phyloP scores from a whole-genome alignment of 2,888 invertebrate species.

The Stenichneumon culpator region DNA sequence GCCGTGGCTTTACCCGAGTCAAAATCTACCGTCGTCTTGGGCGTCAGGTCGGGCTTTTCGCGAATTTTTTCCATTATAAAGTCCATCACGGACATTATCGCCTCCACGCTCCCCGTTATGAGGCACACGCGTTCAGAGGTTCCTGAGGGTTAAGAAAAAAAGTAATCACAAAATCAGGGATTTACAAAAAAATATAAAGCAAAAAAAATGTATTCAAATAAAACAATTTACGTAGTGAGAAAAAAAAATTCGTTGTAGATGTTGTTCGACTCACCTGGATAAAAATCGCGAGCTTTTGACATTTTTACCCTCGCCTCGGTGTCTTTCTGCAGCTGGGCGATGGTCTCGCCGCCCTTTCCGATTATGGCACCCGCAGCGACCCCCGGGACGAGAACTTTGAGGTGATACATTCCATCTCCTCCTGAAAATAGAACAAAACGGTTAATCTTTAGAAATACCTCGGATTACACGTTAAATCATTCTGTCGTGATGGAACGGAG shows the following conservation, averaged over 20 bases:
- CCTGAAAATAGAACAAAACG: conserved; percentile 85
- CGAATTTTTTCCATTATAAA: conserved; percentile 98
- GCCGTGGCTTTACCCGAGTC: conserved; percentile 93
- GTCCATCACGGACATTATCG: conserved; percentile 96
- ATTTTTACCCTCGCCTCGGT: conserved; percentile 99
- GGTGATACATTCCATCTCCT: conserved; percentile 96
- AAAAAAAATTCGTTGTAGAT: neutral
- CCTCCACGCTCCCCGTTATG: conserved; percentile 96
- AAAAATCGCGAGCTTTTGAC: conserved; percentile 99
- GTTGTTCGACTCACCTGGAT: conserved; percentile 92
- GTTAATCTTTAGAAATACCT: neutral
- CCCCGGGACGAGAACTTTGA: conserved; percentile 98
- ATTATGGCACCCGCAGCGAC: conserved; percentile 99
- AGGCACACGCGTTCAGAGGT: conserved; percentile 97
- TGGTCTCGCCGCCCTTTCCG: conserved; percentile 99
- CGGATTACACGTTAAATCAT: too few species aligned
- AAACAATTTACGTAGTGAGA: neutral
- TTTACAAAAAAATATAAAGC: neutral
- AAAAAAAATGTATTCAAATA: neutral
- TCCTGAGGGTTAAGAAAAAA: conserved; percentile 87
- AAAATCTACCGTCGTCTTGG: conserved; percentile 91
- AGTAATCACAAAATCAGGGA: conserved; percentile 8
- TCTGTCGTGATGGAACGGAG: neutral
- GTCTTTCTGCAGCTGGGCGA: conserved; percentile 98
- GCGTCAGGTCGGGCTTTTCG: conserved; percentile 95